Percentiles rank a stretch among this genome's conserved stretches.
These are phyloP conservation scores for Cheilosia scutellata DNA, from an alignment of 2,888 invertebrate species.

Conservation along the genomic window DNA sequence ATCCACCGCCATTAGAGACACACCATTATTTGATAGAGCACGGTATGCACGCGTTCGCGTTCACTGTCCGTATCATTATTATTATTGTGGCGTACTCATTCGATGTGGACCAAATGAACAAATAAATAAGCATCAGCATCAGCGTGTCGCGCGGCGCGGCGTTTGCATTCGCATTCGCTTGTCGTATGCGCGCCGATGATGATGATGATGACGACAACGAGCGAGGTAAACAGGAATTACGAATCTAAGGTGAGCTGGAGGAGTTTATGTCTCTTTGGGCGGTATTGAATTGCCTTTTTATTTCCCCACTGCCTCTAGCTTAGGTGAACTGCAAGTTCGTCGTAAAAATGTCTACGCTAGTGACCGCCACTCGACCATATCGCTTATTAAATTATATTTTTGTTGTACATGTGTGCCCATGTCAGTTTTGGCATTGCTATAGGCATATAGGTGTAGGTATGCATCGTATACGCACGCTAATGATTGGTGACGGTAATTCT, in stretches of 20 bases:
- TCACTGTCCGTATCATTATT: constrained; percentile 76
- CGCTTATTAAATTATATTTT: constrained; percentile 74
- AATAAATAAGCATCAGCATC: constrained; percentile 74
- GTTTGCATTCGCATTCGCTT: constrained; percentile 31
- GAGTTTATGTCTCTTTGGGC: constrained; percentile 69
- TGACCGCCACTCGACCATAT: constrained; percentile 70
- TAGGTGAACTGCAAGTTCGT: constrained; percentile 48
- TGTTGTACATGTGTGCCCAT: constrained; percentile 54
- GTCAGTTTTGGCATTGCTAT: constrained; percentile 71
- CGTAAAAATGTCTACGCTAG: constrained; percentile 59
- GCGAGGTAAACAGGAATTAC: constrained; percentile 73
- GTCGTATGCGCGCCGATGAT: constrained; percentile 29
- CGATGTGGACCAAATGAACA: constrained; percentile 74
- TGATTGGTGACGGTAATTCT: constrained; percentile 70
- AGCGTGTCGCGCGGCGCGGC: constrained; percentile 52
- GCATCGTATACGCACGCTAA: constrained; percentile 50
- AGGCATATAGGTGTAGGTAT: constrained; percentile 38
- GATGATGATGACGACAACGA: constrained; percentile 29
- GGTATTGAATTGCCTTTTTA: constrained; percentile 67
- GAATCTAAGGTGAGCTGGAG: constrained; percentile 74
- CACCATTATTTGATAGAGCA: constrained; percentile 76
- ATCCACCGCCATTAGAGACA: constrained; percentile 75
- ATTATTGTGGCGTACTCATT: constrained; percentile 74
- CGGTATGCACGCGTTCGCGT: constrained; percentile 75
- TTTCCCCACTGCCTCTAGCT: constrained; percentile 43